phyloP scores from a whole-genome alignment of 2,888 invertebrate species.

The Drosophila crucigera region DNA sequence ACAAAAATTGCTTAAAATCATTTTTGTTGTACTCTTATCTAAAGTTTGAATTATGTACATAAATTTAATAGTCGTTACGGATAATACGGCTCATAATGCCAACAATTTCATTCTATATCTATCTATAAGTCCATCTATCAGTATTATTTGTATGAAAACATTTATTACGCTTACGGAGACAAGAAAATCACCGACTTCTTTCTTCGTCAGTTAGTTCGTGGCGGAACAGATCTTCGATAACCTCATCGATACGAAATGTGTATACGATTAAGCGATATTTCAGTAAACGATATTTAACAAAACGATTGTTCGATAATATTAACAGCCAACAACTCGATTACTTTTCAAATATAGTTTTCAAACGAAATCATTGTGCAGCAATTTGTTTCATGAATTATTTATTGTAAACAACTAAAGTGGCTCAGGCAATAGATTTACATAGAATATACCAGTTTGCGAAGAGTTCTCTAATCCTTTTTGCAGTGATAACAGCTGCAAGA shows the following conservation, averaged over 20 bases:
- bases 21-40: not conserved
- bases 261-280: not conserved
- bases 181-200: not conserved
- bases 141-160: not conserved
- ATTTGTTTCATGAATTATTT: slow-evolving; percentile 12
- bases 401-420: slow-evolving; percentile 38
- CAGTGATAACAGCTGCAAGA: slow-evolving; percentile 94
- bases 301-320: not conserved
- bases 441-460: not conserved
- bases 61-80: not conserved
- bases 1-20: not conserved
- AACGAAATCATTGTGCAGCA: not conserved
- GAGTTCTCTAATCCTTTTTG: slow-evolving; percentile 87
- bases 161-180: not conserved
- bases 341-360: not conserved
- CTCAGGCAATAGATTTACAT: slow-evolving; percentile 47
- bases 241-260: not conserved
- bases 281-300: not conserved
- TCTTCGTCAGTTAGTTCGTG: not conserved
- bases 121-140: not conserved
- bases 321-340: not conserved
- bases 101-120: not conserved
- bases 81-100: not conserved
- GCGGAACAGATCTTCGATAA: not conserved
- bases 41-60: not conserved